phyloP scores from a whole-genome alignment of 1,140 invertebrate species.

The Monochamus saltuarius region DNA sequence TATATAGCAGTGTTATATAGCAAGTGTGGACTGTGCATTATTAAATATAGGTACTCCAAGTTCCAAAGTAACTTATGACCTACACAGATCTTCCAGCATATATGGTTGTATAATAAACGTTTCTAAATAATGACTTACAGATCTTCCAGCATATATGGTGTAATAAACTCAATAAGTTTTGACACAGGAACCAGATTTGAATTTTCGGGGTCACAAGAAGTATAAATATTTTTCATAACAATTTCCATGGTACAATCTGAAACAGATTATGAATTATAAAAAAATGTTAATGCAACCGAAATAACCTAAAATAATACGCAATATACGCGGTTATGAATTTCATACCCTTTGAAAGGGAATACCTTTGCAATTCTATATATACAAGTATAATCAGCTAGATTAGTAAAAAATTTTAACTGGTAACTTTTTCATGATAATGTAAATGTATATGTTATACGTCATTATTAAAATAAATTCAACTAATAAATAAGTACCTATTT shows the following conservation, averaged over 20 bases:
- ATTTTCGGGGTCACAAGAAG: conserved; percentile 31
- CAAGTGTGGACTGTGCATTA: too few species aligned
- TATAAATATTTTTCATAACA: conserved; percentile 25
- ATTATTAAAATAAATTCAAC: background rate
- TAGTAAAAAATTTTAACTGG: too few species aligned
- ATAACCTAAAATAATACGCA: background rate
- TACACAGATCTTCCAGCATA: too few species aligned
- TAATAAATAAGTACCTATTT: background rate
- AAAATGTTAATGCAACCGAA: background rate
- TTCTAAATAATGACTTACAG: conserved; percentile 30
- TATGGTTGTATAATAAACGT: too few species aligned
- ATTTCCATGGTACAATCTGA: conserved; percentile 18
- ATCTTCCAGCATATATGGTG: conserved; percentile 32
- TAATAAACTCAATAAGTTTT: conserved; percentile 32
- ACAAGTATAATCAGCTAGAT: background rate
- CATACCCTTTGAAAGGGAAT: too few species aligned
- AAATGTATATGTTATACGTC: background rate
- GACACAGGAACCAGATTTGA: conserved; percentile 27
- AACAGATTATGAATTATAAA: background rate
- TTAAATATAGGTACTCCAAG: too few species aligned
- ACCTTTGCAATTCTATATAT: too few species aligned
- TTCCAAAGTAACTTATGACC: too few species aligned
- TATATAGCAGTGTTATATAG: too few species aligned
- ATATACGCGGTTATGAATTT: too few species aligned
- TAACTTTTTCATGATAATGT: too few species aligned